Evolutionary conservation across 2,113 vertebrate genomes (phyloP).

Genomic region (Anolis carolinensis): DNA sequence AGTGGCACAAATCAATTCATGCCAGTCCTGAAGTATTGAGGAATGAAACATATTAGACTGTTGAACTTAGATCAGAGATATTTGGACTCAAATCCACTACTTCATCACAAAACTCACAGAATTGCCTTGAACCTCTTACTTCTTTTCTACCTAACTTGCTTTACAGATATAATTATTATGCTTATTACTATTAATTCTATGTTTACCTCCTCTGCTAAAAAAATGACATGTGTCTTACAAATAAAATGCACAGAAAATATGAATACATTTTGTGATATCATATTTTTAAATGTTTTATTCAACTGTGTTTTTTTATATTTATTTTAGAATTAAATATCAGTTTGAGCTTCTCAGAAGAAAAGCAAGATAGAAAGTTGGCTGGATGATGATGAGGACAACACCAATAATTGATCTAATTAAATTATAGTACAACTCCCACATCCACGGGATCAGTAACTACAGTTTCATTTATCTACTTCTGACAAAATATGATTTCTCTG

Average conservation of each 20-base stretch:
- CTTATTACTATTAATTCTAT: not conserved
- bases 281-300: no score
- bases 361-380: not conserved
- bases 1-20: not conserved
- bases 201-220: not conserved
- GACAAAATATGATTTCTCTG: no score
- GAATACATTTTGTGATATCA: no score
- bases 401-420: no score
- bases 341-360: not conserved
- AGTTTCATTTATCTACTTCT: no score
- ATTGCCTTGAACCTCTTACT: not conserved
- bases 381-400: no score
- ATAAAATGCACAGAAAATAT: no score
- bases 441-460: no score
- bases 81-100: not conserved
- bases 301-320: no score
- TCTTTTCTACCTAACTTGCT: not conserved
- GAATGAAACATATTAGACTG: not conserved
- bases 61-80: not conserved
- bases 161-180: not conserved
- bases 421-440: no score
- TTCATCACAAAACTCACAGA: not conserved
- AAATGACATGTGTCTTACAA: no score
- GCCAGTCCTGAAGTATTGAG: not conserved
- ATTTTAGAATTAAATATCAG: no score